phyloP scores from a whole-genome alignment of 2,888 invertebrate genomes.

The Lypha dubia region DNA sequence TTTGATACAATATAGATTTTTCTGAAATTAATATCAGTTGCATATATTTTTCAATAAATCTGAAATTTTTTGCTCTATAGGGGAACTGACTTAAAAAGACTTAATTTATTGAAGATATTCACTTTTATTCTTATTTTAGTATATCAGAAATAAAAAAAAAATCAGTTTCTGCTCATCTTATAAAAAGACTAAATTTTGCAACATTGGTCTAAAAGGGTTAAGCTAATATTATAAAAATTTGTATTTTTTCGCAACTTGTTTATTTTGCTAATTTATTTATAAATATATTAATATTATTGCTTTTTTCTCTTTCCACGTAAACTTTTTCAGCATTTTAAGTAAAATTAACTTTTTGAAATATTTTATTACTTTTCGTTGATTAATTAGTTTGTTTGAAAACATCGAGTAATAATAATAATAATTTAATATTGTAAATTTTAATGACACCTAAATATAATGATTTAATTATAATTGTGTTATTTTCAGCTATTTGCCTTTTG shows the following conservation, averaged over 20 bases:
- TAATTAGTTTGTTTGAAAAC: not conserved
- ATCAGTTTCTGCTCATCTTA: too few relatives aligned
- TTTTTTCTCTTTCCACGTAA: not conserved
- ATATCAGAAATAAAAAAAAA: too few relatives aligned
- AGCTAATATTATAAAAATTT: not conserved
- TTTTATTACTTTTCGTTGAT: not conserved
- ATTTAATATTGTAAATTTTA: not conserved
- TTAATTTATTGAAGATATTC: too few relatives aligned
- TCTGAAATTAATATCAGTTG: too few relatives aligned
- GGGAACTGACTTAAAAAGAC: too few relatives aligned
- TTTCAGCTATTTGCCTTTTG: not conserved
- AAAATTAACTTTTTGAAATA: constrained; percentile 1
- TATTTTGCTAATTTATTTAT: constrained; percentile 9
- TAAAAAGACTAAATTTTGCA: too few relatives aligned
- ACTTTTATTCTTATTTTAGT: too few relatives aligned
- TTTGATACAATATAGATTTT: too few relatives aligned
- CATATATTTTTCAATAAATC: too few relatives aligned
- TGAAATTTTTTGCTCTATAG: too few relatives aligned
- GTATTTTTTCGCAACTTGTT: not conserved
- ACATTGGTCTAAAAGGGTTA: not conserved
- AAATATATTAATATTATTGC: not conserved
- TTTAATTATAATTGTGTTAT: not conserved
- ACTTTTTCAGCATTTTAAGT: not conserved
- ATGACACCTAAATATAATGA: not conserved
- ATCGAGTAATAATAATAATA: not conserved